These are phyloP conservation scores for Podargus strigoides DNA, from an alignment of 2,797 vertebrate species.

Conservation along the genomic window DNA sequence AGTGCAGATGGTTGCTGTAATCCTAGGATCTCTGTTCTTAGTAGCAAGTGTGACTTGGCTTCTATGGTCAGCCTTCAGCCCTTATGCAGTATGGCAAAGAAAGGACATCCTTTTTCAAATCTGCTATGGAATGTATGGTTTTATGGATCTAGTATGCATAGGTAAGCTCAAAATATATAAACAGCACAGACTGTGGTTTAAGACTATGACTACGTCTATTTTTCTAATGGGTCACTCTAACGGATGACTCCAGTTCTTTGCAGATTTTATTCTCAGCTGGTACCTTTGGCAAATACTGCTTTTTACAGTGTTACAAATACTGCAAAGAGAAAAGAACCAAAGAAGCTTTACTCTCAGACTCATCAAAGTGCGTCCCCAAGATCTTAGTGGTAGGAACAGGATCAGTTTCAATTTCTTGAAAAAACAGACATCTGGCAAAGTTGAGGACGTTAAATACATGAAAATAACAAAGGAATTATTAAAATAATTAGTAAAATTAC, in stretches of 20 bases:
- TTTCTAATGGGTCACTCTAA: constrained; percentile 42
- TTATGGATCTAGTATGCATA: constrained; percentile 95
- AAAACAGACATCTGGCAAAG: background rate
- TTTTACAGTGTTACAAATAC: background rate
- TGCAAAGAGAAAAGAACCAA: background rate
- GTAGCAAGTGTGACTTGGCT: constrained; percentile 94
- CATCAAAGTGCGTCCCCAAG: background rate
- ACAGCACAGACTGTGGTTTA: constrained; percentile 52
- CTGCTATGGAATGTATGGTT: constrained; percentile 95
- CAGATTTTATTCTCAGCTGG: constrained; percentile 27
- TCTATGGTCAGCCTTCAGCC: constrained; percentile 94
- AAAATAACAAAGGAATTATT: background rate
- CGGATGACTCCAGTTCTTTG: constrained; percentile 16
- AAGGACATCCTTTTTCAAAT: constrained; percentile 93
- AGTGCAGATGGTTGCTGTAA: constrained; percentile 95
- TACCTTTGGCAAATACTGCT: constrained; percentile 2
- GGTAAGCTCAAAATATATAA: constrained; percentile 79
- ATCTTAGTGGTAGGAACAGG: background rate
- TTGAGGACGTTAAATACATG: background rate
- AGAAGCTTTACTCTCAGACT: background rate
- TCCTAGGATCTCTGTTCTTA: constrained; percentile 93
- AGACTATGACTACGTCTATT: constrained; percentile 45
- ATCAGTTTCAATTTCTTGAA: background rate
- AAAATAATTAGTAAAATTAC: background rate
- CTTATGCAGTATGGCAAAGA: constrained; percentile 92